Evolutionary conservation across 1,140 invertebrate genomes (phyloP).

Genomic region (Conus betulinus): DNA sequence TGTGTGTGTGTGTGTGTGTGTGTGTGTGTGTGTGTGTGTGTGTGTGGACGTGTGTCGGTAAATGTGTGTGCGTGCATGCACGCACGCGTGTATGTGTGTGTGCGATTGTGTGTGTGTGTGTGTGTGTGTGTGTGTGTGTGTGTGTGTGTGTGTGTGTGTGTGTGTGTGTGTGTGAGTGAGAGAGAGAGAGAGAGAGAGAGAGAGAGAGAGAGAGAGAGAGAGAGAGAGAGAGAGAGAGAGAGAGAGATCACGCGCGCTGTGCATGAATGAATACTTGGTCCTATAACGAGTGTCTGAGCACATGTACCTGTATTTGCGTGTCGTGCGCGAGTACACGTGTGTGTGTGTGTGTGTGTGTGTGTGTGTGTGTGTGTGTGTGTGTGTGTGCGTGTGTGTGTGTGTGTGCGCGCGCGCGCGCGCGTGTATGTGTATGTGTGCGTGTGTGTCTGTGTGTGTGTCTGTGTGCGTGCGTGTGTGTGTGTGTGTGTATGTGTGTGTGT

Average conservation of each 20-base stretch:
- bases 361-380: background rate
- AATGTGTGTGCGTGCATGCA: background rate
- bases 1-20: background rate
- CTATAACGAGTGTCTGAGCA: background rate
- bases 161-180: background rate
- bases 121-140: constrained; percentile 10
- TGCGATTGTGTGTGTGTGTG: background rate
- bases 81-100: background rate
- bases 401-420: background rate
- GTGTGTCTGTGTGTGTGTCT: constrained; percentile 2
- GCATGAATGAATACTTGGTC: too few species aligned
- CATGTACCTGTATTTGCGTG: background rate
- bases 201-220: background rate
- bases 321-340: background rate
- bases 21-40: background rate
- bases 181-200: background rate
- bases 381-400: background rate
- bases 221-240: background rate
- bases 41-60: background rate
- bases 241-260: background rate
- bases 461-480: background rate
- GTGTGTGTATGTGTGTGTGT: background rate
- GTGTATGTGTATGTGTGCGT: constrained; percentile 14
- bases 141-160: background rate
- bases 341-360: constrained; percentile 12